Evolutionary conservation across 2,888 invertebrate species (phyloP).

Genomic region (Phortica okadai): DNA sequence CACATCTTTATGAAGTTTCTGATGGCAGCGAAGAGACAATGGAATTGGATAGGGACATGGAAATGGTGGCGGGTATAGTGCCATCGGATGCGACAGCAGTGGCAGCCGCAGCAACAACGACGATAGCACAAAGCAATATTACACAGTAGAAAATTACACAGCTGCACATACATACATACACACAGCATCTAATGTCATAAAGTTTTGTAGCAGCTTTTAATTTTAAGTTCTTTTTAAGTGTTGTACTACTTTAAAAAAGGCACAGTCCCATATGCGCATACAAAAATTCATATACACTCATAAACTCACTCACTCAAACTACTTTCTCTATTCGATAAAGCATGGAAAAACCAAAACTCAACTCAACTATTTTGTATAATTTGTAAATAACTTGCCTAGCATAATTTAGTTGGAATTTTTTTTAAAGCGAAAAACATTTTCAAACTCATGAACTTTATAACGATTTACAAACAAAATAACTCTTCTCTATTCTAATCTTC

Average conservation of each 20-base stretch:
- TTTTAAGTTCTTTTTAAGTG: conserved; percentile 10
- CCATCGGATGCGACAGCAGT: conserved; percentile 19
- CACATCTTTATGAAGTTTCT: conserved; percentile 15
- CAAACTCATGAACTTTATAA: background rate
- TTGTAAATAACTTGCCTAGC: conserved; percentile 30
- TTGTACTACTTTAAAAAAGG: conserved; percentile 1
- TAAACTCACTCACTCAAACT: too few relatives aligned
- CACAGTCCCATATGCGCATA: background rate
- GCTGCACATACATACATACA: background rate
- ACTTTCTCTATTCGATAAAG: background rate
- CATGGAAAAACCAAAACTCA: background rate
- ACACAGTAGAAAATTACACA: conserved; percentile 9
- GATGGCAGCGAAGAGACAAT: conserved; percentile 37
- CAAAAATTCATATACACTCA: background rate
- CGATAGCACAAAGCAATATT: conserved; percentile 29
- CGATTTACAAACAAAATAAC: background rate
- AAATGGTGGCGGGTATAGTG: conserved; percentile 47
- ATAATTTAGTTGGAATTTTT: conserved; percentile 23
- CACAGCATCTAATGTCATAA: background rate
- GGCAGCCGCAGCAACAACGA: conserved; percentile 18
- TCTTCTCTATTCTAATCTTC: background rate
- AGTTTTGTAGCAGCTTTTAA: conserved; percentile 11
- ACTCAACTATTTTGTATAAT: conserved; percentile 6
- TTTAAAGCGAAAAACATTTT: background rate
- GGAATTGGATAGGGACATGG: conserved; percentile 19